phyloP scores from a whole-genome alignment of 2,797 vertebrate genomes.

The Botia kubotai region DNA sequence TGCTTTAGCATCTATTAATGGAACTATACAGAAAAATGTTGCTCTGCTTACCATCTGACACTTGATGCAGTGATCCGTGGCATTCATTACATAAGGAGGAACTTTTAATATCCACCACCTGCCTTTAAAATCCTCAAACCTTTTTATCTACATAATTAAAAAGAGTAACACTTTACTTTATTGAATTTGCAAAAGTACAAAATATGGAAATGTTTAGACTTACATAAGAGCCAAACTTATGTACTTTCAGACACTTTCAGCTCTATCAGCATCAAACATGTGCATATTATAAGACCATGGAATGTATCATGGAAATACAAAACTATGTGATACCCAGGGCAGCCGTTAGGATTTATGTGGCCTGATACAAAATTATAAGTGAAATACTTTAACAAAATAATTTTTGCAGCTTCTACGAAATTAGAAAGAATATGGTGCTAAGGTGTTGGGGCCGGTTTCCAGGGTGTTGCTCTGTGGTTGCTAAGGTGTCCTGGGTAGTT shows the following conservation, averaged over 20 bases:
- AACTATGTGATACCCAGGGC: too few species aligned
- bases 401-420: too few species aligned
- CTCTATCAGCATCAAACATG: too few species aligned
- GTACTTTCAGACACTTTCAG: not conserved
- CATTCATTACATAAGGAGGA: constrained; percentile 27
- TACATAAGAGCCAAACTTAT: constrained; percentile 7
- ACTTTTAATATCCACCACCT: constrained; percentile 25
- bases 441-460: too few species aligned
- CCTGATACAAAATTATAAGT: too few species aligned
- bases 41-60: constrained; percentile 28
- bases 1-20: constrained; percentile 5
- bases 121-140: constrained; percentile 16
- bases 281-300: too few species aligned
- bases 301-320: too few species aligned
- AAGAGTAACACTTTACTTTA: constrained; percentile 15
- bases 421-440: too few species aligned
- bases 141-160: constrained; percentile 30
- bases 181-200: constrained; percentile 27
- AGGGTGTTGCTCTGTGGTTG: too few species aligned
- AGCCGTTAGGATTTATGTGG: too few species aligned
- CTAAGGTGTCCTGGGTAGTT: too few species aligned
- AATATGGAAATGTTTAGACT: constrained; percentile 37
- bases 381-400: too few species aligned
- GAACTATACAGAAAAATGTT: not conserved
- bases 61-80: constrained; percentile 19